Evolutionary conservation across 2,113 vertebrate species (phyloP).

Genomic region (Andinoacara biseriatus): DNA sequence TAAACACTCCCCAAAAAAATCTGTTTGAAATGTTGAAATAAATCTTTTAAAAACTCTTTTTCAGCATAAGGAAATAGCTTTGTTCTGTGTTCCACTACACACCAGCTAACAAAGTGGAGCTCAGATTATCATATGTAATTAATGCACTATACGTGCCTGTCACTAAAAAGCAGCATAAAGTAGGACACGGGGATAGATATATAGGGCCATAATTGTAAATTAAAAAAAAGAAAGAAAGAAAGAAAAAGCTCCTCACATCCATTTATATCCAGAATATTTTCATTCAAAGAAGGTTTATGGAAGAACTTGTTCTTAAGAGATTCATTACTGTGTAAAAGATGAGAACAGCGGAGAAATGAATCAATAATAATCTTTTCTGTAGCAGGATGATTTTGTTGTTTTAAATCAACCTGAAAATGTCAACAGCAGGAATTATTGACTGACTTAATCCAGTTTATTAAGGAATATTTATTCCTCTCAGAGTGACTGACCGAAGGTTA

Average conservation of each 20-base stretch:
- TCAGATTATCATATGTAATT: slow-evolving; percentile 11
- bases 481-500: neutral
- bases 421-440: neutral
- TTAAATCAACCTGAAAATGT: slow-evolving; percentile 1
- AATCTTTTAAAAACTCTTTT: neutral
- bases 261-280: neutral
- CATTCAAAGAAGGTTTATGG: neutral
- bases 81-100: neutral
- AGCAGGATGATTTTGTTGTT: neutral
- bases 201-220: neutral
- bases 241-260: neutral
- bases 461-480: neutral
- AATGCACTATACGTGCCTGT: neutral
- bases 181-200: neutral
- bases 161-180: neutral
- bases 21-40: neutral
- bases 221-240: neutral
- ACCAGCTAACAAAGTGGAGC: neutral
- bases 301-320: neutral
- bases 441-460: neutral
- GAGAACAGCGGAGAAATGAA: neutral
- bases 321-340: neutral
- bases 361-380: neutral
- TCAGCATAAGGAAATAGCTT: accelerated
- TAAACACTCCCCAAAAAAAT: neutral